Percentiles rank a stretch among this genome's conserved stretches.
Evolutionary conservation across 2,113 vertebrate genomes (phyloP).

Genomic region (Hemibagrus wyckioides): DNA sequence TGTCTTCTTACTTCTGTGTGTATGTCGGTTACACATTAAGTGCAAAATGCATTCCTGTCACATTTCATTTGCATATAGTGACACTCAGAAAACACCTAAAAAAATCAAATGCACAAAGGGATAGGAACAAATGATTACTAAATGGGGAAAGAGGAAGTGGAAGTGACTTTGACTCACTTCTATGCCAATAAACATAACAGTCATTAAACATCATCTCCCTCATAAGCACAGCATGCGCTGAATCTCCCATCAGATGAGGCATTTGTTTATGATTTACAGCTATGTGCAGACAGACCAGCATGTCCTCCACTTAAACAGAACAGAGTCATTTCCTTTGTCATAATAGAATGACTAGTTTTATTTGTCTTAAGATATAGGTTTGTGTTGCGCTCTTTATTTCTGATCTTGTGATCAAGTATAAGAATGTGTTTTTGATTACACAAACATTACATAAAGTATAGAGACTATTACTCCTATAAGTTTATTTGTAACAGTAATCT

Average conservation of each 20-base stretch:
- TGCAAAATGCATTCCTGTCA: no score
- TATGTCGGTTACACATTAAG: not conserved
- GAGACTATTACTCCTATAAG: no score
- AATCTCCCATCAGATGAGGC: not conserved
- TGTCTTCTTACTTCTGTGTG: not conserved
- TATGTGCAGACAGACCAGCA: not conserved
- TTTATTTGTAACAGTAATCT: no score
- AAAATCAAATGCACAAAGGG: no score
- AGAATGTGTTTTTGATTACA: not conserved
- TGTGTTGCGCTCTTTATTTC: not conserved
- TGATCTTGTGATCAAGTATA: no score
- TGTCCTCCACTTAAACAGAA: not conserved
- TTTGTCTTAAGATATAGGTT: not conserved
- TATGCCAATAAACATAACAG: not conserved
- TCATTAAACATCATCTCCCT: not conserved
- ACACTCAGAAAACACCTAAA: no score
- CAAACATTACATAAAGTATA: no score
- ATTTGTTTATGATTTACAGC: not conserved
- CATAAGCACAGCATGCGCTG: not conserved
- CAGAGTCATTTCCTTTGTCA: not conserved
- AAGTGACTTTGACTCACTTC: no score
- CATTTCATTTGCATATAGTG: no score
- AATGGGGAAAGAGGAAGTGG: not conserved
- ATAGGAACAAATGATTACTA: no score
- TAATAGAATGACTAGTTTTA: not conserved